These are phyloP conservation scores for Panurus biarmicus DNA, from an alignment of 2,113 vertebrate genomes.

Conservation along the genomic window DNA sequence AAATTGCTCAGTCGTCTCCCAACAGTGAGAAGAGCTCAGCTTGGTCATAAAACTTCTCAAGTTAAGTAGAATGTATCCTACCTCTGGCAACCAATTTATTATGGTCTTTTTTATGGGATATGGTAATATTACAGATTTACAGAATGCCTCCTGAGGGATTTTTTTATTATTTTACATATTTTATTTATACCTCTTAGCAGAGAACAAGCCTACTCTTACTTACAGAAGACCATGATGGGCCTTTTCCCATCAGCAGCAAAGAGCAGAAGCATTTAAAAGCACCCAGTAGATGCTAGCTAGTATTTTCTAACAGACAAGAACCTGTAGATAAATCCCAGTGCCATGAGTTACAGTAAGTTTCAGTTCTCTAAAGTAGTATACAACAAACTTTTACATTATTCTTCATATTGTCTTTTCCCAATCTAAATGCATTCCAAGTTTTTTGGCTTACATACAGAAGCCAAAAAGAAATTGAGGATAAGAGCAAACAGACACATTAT, in stretches of 20 bases:
- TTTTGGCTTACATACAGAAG: neutral
- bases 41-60: neutral
- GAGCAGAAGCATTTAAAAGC: neutral
- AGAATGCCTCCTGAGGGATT: neutral
- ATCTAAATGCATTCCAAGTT: neutral
- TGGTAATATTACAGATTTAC: neutral
- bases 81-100: neutral
- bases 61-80: neutral
- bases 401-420: neutral
- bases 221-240: neutral
- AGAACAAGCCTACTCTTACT: neutral
- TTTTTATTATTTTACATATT: neutral
- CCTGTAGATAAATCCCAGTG: neutral
- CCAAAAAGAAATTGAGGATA: constrained; percentile 1
- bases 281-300: neutral
- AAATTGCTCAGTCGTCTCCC: neutral
- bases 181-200: neutral
- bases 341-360: neutral
- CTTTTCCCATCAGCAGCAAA: neutral
- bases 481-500: neutral
- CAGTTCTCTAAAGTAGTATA: neutral
- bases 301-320: neutral
- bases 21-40: neutral
- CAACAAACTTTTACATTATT: neutral
- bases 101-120: neutral